Percentiles rank a stretch among this genome's conserved stretches.
phyloP scores from a whole-genome alignment of 1,140 invertebrate genomes.

The Drosophila gunungcola region DNA sequence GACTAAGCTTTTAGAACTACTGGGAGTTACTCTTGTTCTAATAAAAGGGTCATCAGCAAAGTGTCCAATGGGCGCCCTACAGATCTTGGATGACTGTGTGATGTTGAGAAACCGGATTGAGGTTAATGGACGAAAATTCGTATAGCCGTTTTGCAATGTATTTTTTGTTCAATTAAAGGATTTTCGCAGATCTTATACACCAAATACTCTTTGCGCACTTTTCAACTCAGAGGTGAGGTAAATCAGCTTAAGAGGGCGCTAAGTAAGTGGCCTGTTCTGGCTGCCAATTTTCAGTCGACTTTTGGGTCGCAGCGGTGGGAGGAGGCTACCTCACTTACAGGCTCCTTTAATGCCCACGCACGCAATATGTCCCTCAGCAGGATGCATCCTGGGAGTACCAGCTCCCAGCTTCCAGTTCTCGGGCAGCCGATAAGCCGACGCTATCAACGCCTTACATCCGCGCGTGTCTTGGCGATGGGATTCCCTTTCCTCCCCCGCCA shows the following conservation, averaged over 20 bases:
- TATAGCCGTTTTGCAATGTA: neutral
- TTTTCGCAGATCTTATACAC: neutral
- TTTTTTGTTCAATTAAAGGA: neutral
- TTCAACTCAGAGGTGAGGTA: constrained; percentile 5
- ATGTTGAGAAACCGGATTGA: neutral
- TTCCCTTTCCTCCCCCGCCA: neutral
- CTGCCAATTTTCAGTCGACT: constrained; percentile 68
- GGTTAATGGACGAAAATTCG: neutral
- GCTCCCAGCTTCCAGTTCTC: constrained; percentile 4
- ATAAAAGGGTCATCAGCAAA: no score
- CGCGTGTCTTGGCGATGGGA: constrained; percentile 49
- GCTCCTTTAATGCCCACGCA: constrained; percentile 55
- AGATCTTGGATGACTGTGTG: neutral
- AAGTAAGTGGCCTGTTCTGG: constrained; percentile 47
- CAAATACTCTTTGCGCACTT: constrained; percentile 6
- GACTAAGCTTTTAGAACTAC: neutral
- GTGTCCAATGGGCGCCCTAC: no score
- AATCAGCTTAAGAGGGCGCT: constrained; percentile 22
- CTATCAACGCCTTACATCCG: constrained; percentile 70
- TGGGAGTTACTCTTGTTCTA: neutral
- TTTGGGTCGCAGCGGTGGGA: constrained; percentile 1
- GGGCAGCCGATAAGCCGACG: constrained; percentile 67
- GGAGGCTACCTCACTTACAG: constrained; percentile 23
- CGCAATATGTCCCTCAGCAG: constrained; percentile 53
- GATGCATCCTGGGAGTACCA: constrained; percentile 33